phyloP scores from a whole-genome alignment of 2,888 invertebrate genomes.

The Drosophila monieri region DNA sequence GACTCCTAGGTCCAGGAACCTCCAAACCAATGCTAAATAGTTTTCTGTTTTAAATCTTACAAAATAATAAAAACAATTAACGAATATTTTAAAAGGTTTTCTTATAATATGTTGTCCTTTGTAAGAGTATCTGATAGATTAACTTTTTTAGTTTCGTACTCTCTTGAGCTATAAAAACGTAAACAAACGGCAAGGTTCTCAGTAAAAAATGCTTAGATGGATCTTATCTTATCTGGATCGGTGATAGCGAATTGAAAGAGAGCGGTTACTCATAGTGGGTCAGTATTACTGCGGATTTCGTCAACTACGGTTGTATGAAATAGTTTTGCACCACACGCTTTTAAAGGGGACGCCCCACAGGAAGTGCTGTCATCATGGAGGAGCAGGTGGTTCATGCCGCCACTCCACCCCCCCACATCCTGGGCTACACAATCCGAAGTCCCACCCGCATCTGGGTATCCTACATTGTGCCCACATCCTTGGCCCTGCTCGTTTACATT shows the following conservation, averaged over 20 bases:
- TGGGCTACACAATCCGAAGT: conserved; percentile 81
- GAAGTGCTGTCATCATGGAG: conserved; percentile 54
- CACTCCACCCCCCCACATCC: conserved; percentile 78
- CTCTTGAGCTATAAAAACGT: conserved; percentile 26
- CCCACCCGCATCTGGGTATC: conserved; percentile 82
- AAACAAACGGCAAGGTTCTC: conserved; percentile 55
- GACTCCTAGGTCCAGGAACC: conserved; percentile 68
- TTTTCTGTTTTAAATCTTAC: conserved; percentile 28
- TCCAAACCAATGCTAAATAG: conserved; percentile 10
- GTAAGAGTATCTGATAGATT: background rate
- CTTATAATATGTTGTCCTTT: background rate
- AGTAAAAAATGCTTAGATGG: conserved; percentile 23
- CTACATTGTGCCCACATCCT: conserved; percentile 85
- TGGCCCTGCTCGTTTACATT: conserved; percentile 87
- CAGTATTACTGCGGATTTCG: conserved; percentile 59
- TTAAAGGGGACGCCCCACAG: background rate
- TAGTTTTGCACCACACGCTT: background rate
- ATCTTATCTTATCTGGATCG: conserved; percentile 65
- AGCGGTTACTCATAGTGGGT: conserved; percentile 62
- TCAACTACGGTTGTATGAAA: conserved; percentile 46
- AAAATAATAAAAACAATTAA: conserved; percentile 12
- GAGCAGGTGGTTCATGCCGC: conserved; percentile 75
- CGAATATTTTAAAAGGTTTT: background rate
- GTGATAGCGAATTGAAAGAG: conserved; percentile 53
- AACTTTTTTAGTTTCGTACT: background rate